Evolutionary conservation across 2,797 vertebrate genomes (phyloP).

Genomic region (Poecilia picta): DNA sequence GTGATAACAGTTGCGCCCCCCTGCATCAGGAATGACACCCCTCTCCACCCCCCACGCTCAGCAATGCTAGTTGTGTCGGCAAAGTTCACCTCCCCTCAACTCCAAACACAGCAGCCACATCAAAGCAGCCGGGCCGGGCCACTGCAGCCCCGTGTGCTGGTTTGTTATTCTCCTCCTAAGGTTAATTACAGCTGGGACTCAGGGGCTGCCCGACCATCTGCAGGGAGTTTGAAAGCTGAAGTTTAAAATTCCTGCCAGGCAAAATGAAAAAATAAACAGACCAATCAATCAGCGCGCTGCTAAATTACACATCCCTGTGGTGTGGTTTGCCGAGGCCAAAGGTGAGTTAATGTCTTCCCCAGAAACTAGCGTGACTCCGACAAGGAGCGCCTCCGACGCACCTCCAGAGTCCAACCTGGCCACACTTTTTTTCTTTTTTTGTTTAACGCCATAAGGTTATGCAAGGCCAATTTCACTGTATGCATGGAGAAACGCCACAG

Average conservation of each 20-base stretch:
- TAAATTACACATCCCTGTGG: conserved; percentile 49
- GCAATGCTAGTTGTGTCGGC: conserved; percentile 54
- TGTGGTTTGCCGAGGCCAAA: conserved; percentile 62
- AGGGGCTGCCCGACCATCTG: conserved; percentile 72
- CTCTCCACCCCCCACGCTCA: conserved; percentile 18
- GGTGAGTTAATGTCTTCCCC: conserved; percentile 67
- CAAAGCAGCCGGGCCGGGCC: conserved; percentile 63
- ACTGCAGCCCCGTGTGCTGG: conserved; percentile 49
- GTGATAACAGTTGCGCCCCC: conserved; percentile 46
- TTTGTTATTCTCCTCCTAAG: conserved; percentile 75
- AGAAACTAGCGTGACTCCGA: conserved; percentile 56
- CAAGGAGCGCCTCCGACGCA: conserved; percentile 48
- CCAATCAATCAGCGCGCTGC: conserved; percentile 68
- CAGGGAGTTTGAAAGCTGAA: conserved; percentile 70
- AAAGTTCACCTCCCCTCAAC: conserved; percentile 55
- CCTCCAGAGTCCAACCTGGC: conserved; percentile 47
- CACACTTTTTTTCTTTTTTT: neutral
- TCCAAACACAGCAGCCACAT: conserved; percentile 73
- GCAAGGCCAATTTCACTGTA: conserved; percentile 18
- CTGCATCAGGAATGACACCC: conserved; percentile 17
- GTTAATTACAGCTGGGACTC: conserved; percentile 75
- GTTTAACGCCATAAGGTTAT: conserved; percentile 29
- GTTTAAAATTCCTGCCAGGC: conserved; percentile 70
- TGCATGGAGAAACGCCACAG: conserved; percentile 2
- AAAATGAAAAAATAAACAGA: conserved; percentile 73